Evolutionary conservation across 2,113 vertebrate species (phyloP).

Genomic region (Dicentrarchus labrax): DNA sequence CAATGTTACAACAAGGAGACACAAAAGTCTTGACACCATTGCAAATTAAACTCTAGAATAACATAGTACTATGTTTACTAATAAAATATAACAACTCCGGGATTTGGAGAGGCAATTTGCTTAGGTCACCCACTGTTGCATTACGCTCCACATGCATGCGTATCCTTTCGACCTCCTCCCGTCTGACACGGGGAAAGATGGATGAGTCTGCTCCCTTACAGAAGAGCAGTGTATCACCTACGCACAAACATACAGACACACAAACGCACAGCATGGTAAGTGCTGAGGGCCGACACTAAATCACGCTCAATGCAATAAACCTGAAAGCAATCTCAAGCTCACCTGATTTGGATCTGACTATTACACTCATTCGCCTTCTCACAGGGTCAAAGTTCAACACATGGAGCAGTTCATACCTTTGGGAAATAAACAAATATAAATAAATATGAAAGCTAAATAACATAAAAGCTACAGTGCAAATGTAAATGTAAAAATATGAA

Average conservation of each 20-base stretch:
- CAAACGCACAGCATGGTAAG: neutral
- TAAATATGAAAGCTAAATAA: neutral
- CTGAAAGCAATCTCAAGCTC: conserved; percentile 40
- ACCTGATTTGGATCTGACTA: conserved; percentile 90
- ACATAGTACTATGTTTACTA: neutral
- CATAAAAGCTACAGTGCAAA: neutral
- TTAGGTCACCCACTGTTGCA: conserved; percentile 87
- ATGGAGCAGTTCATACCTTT: conserved; percentile 94
- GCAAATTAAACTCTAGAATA: neutral
- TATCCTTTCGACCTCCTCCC: conserved; percentile 90
- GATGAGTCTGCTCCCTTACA: conserved; percentile 98
- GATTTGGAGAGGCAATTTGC: neutral
- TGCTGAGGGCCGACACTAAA: neutral
- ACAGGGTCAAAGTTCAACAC: conserved; percentile 95
- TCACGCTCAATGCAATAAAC: neutral
- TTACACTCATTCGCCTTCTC: conserved; percentile 97
- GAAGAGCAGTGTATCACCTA: conserved; percentile 93
- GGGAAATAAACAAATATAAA: neutral
- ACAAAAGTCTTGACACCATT: neutral
- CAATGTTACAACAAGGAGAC: neutral
- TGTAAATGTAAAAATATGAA: neutral
- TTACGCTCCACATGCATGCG: conserved; percentile 93
- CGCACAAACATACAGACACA: conserved; percentile 9
- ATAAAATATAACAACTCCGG: neutral
- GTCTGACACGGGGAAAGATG: conserved; percentile 92